Conservation (phyloP, 2,113 vertebrate species). For the Philantomba maxwellii region DNA sequence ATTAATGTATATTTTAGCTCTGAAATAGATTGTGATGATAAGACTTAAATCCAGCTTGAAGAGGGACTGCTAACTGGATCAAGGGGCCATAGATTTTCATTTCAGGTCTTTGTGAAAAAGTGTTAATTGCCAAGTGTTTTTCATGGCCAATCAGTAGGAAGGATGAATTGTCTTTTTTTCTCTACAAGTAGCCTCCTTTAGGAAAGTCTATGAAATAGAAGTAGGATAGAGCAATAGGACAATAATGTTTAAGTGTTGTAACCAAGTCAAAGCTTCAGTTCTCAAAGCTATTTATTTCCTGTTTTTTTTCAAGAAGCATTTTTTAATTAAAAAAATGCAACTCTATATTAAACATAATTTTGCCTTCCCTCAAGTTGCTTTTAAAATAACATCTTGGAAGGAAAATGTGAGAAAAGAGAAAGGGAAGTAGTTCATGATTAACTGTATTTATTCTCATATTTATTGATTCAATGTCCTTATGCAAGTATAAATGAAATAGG, state of each 20-base stretch:
- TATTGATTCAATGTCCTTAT: conserved; percentile 6
- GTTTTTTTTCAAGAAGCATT: conserved; percentile 25
- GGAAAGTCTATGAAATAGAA: not conserved
- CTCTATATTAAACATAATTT: not conserved
- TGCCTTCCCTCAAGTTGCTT: not conserved
- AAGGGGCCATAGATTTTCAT: not conserved
- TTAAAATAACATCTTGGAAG: conserved; percentile 21
- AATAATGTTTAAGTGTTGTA: not conserved
- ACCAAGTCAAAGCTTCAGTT: not conserved
- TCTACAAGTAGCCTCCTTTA: not conserved
- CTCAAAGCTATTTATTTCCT: not conserved
- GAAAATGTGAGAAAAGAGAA: not conserved
- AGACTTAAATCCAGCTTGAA: not conserved
- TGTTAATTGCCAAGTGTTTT: not conserved
- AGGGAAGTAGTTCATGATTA: not conserved
- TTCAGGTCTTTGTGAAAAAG: conserved; percentile 4
- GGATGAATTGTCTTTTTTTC: not conserved
- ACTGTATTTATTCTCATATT: not conserved
- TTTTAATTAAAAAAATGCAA: conserved; percentile 30
- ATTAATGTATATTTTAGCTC: not conserved
- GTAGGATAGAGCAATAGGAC: too few relatives aligned
- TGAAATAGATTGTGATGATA: not conserved
- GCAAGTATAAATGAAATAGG: not conserved
- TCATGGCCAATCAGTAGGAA: not conserved
- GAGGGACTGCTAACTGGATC: not conserved